Evolutionary conservation across 64 coral and sea anemone genomes (phyloP).

Genomic region (Montipora cactus): DNA sequence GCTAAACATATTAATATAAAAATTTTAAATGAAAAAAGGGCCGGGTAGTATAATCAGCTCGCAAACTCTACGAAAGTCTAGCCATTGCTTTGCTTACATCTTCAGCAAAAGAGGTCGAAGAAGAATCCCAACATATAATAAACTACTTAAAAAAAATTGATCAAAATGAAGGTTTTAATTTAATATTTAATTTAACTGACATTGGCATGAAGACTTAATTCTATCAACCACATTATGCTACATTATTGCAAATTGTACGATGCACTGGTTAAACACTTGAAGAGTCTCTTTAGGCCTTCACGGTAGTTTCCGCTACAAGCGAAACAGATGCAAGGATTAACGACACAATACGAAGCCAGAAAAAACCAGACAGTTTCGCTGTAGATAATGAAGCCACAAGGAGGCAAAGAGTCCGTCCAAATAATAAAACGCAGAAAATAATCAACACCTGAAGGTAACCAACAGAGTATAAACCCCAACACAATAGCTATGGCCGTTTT

Average conservation of each 20-base stretch:
- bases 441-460: background rate
- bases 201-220: no score
- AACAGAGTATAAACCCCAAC: background rate
- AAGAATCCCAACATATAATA: no score
- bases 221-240: no score
- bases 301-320: background rate
- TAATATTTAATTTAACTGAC: no score
- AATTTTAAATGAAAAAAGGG: no score
- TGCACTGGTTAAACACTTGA: background rate
- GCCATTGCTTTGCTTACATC: no score
- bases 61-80: no score
- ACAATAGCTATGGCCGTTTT: background rate
- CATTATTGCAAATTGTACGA: background rate
- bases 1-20: no score
- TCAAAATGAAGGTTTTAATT: no score
- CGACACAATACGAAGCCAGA: background rate
- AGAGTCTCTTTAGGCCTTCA: background rate
- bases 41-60: no score
- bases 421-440: background rate
- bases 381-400: background rate
- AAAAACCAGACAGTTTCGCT: background rate
- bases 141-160: no score
- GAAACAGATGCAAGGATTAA: background rate
- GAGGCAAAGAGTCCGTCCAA: background rate
- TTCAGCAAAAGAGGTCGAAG: no score